Base-by-base conservation (phyloP, 2,113 vertebrate genomes). In the Centropus unirufus region DNA sequence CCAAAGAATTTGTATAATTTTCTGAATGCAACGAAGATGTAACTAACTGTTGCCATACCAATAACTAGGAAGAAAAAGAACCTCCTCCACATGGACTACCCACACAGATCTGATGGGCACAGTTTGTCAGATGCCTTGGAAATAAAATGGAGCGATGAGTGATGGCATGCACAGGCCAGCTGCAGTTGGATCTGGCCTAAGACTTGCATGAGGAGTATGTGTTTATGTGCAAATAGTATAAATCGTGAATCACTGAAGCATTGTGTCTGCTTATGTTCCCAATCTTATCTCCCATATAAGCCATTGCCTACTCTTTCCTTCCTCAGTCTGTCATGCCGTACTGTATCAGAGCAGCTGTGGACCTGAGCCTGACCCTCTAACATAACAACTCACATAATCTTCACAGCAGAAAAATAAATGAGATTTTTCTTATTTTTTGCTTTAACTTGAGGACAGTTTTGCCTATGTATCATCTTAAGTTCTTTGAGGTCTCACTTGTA, bases 1-100 rank as follows among this genome's bases (percentile, higher is more conserved):
- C 95, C 90, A 96, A 95, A 89, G 57, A 92, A 70, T 93, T 95
- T 94, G 46, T 91, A 74, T 96, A 34, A 29, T 95, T 89, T 95
- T 94, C 73, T 95, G 81, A 94, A 93, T 89, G 91, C 85, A 87
- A 89, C 36, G 55, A 87, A 95, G 87, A 95, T 87, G 73, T 72
- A 95, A 62, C 83, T 87, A 93, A 90, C 92, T 75, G 95, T 96
- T 97, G 77, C 89, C 87, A 96, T 96, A 96, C 77, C 85, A 69
- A 90, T 97, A 89, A 75, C 76, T 83, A 78, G 78, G 76, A 95
- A 90, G 94, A 95, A 96, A 93, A 96, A 91, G 78, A 95, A 91
- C 94, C 95, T 96, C 95, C 94, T 93, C 90, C 90, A 92, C 95
- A 96, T 57, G 42, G 34, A 78, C 96, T 93, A 49, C 95, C 95